Evolutionary conservation across 2,113 vertebrate species (phyloP), one percentile per base, ranked within the genome.

Genomic region (Sarotherodon lohbergeri): DNA sequence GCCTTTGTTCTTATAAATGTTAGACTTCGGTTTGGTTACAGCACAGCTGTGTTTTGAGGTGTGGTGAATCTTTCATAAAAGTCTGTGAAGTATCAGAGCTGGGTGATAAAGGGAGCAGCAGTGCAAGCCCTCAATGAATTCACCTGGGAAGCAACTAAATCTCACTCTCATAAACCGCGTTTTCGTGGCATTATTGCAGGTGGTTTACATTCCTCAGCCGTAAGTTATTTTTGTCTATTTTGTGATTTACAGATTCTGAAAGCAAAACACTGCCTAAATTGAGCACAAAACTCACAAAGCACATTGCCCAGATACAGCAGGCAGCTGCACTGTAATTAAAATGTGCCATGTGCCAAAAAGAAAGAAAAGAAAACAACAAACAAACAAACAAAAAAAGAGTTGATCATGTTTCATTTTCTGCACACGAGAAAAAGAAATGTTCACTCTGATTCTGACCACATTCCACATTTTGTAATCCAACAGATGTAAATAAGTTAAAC

Each of bases 251-350:
- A 56, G 54, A 52, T 81, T 83, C 22, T 29, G 48, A 90, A 88
- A 93, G 94, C 92, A 56, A 94, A 88, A 87, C 92, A 95, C 95
- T 96, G 95, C 95, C 95, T 85, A 93, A 89, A 89, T 88, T 91
- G 88, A 95, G 92, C 94, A 95, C 94, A 94, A 90, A 92, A 82
- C 83, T 89, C 91, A 92, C 85, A 71, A 88, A 91, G 90, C 93
- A 96, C 94, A 92, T 83, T 76, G 46, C 73, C 79, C 73, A 76
- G 83, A 91, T 52, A 86, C 32, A 86, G 48, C 82, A 39, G 57
- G 29, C 90, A 89, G 90, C 81, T 88, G 79, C 85, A 89, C 90
- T 87, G 86, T 85, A 87, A 86, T 82, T 80, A 57, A 78, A 86
- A 56, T 57, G 71, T 83, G 61, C 80, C 11, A 22, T 71, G 89